These are phyloP conservation scores for Carcina quercana DNA, from an alignment of 2,888 invertebrate species.

Conservation along the genomic window DNA sequence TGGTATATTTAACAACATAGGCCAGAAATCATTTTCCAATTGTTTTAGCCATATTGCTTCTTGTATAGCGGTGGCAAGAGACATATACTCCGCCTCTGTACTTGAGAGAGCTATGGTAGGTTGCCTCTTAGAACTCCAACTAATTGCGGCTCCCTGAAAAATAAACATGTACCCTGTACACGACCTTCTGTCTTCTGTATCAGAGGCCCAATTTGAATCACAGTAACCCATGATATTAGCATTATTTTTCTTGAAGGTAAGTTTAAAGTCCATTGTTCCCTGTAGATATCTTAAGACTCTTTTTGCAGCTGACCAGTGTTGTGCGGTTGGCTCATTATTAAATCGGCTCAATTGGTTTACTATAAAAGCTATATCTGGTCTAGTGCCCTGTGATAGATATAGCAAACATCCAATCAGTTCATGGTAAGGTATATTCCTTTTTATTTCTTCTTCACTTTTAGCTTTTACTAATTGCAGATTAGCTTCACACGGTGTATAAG, in stretches of 20 bases:
- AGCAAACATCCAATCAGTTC: slow-evolving; percentile 17
- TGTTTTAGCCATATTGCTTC: slow-evolving; percentile 31
- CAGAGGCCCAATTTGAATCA: slow-evolving; percentile 25
- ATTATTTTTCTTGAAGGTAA: slow-evolving; percentile 10
- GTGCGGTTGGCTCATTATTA: slow-evolving; percentile 1
- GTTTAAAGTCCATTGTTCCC: slow-evolving; percentile 22
- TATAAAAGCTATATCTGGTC: slow-evolving; percentile 20
- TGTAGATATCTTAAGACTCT: slow-evolving; percentile 12
- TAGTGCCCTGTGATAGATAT: slow-evolving; percentile 13
- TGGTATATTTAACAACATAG: slow-evolving; percentile 12
- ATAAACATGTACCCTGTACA: slow-evolving; percentile 17
- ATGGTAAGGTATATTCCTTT: slow-evolving; percentile 15
- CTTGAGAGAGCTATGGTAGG: slow-evolving; percentile 15
- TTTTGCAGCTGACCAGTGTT: slow-evolving; percentile 3
- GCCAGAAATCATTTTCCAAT: slow-evolving; percentile 19
- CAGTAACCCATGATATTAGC: slow-evolving; percentile 22
- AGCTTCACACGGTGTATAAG: slow-evolving; percentile 10
- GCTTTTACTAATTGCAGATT: slow-evolving; percentile 9
- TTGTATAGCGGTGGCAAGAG: slow-evolving; percentile 19
- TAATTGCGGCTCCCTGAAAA: slow-evolving; percentile 15
- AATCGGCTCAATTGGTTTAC: slow-evolving; percentile 19
- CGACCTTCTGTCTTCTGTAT: slow-evolving; percentile 16
- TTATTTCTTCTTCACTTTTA: slow-evolving; percentile 11
- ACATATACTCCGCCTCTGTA: slow-evolving; percentile 18
- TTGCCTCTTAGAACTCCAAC: slow-evolving; percentile 14